A percentile compares a stretch with the other conserved stretches of the same genome.
Evolutionary conservation across 2,888 invertebrate species (phyloP).

Genomic region (Tenthredo amoena): DNA sequence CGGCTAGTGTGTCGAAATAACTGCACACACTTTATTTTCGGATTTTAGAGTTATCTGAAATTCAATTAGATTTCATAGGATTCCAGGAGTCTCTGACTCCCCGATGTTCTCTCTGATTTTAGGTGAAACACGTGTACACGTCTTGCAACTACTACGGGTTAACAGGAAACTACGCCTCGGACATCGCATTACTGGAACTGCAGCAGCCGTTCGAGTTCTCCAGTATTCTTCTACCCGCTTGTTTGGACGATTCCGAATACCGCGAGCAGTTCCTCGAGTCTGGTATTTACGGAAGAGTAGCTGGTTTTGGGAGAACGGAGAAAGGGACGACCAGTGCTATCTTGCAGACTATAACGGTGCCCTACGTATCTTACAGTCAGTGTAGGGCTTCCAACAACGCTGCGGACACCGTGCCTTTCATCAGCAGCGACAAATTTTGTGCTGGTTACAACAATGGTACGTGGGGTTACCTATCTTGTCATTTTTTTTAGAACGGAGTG

Average conservation of each 20-base stretch:
- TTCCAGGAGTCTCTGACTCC: neutral
- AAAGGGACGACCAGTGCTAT: slow-evolving; percentile 65
- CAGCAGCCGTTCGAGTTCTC: slow-evolving; percentile 67
- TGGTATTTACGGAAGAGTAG: slow-evolving; percentile 70
- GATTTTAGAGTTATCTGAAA: neutral
- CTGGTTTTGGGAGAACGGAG: slow-evolving; percentile 74
- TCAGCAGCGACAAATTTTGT: slow-evolving; percentile 61
- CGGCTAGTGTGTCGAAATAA: too few species aligned
- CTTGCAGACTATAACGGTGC: slow-evolving; percentile 61
- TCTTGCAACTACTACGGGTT: slow-evolving; percentile 69
- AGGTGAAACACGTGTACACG: slow-evolving; percentile 71
- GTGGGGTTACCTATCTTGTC: neutral
- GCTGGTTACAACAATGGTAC: slow-evolving; percentile 74
- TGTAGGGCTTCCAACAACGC: slow-evolving; percentile 64
- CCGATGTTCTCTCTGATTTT: slow-evolving; percentile 53
- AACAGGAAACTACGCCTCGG: slow-evolving; percentile 69
- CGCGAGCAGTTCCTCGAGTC: slow-evolving; percentile 64
- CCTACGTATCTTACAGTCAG: slow-evolving; percentile 64
- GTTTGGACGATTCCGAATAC: slow-evolving; percentile 65
- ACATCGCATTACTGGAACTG: slow-evolving; percentile 72
- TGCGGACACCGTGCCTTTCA: slow-evolving; percentile 63
- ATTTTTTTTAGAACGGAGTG: neutral
- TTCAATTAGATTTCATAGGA: neutral
- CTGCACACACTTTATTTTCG: neutral
- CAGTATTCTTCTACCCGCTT: slow-evolving; percentile 67